phyloP scores from a whole-genome alignment of 2,888 invertebrate genomes.

The Sympetrum striolatum region DNA sequence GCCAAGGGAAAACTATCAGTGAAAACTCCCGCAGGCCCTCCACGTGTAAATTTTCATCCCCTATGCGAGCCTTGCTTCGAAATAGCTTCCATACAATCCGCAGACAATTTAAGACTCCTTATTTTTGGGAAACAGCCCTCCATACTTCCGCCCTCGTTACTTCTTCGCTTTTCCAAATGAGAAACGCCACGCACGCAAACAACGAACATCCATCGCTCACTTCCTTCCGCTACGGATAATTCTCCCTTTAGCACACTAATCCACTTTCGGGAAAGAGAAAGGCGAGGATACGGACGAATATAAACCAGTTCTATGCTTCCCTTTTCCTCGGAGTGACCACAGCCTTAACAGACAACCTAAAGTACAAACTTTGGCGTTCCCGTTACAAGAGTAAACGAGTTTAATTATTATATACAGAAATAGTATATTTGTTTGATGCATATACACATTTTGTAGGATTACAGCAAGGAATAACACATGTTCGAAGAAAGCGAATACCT shows the following conservation, averaged over 20 bases:
- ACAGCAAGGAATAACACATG: too few relatives aligned
- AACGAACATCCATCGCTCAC: conserved; percentile 14
- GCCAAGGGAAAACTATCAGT: too few relatives aligned
- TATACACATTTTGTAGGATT: too few relatives aligned
- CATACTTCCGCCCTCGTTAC: neutral
- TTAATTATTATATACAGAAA: too few relatives aligned
- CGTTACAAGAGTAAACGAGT: neutral
- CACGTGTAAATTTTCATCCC: too few relatives aligned
- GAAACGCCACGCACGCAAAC: neutral
- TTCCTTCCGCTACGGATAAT: neutral
- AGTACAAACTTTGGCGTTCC: neutral
- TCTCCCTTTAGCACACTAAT: neutral
- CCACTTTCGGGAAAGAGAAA: neutral
- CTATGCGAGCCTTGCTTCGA: too few relatives aligned
- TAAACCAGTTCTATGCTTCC: neutral
- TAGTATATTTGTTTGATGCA: too few relatives aligned
- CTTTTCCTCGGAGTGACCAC: neutral
- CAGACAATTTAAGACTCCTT: neutral
- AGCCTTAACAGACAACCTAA: neutral
- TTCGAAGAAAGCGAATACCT: too few relatives aligned
- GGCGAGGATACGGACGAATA: neutral
- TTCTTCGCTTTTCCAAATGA: neutral
- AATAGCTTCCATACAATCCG: too few relatives aligned
- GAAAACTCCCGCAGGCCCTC: too few relatives aligned
- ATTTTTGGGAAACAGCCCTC: neutral